Evolutionary conservation across 2,797 vertebrate species (phyloP).

Genomic region (Lepus townsendii): DNA sequence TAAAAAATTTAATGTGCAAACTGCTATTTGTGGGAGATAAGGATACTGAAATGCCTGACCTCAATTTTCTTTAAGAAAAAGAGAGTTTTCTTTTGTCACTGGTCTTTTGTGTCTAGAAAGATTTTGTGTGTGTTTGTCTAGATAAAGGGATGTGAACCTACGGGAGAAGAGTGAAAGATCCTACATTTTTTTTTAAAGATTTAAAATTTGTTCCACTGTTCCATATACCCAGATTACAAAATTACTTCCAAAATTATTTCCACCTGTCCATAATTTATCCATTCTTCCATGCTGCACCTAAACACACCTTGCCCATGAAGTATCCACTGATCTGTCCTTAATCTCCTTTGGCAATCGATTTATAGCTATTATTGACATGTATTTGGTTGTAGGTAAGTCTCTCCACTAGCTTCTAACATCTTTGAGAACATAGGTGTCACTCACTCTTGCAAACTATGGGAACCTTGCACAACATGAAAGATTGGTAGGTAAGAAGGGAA

Average conservation of each 20-base stretch:
- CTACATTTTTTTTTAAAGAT: background rate
- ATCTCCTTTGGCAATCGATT: background rate
- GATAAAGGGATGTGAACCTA: background rate
- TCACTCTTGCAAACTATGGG: background rate
- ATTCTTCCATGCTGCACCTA: background rate
- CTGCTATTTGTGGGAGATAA: conserved; percentile 11
- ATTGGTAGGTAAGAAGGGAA: background rate
- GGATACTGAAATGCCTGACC: background rate
- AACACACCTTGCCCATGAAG: background rate
- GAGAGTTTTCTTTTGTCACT: conserved; percentile 14
- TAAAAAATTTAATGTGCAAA: background rate
- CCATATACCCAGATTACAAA: background rate
- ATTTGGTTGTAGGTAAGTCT: background rate
- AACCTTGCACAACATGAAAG: background rate
- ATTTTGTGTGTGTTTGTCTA: background rate
- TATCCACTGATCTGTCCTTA: background rate
- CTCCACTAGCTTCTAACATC: background rate
- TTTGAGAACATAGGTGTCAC: background rate
- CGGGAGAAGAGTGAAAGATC: background rate
- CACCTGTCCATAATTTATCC: background rate
- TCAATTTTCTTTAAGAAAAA: conserved; percentile 49
- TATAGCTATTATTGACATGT: background rate
- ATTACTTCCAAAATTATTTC: background rate
- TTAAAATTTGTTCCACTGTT: background rate
- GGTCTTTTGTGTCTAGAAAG: background rate